Evolutionary conservation across 2,888 invertebrate genomes (phyloP).

Genomic region (Dermolepida albohirtum): DNA sequence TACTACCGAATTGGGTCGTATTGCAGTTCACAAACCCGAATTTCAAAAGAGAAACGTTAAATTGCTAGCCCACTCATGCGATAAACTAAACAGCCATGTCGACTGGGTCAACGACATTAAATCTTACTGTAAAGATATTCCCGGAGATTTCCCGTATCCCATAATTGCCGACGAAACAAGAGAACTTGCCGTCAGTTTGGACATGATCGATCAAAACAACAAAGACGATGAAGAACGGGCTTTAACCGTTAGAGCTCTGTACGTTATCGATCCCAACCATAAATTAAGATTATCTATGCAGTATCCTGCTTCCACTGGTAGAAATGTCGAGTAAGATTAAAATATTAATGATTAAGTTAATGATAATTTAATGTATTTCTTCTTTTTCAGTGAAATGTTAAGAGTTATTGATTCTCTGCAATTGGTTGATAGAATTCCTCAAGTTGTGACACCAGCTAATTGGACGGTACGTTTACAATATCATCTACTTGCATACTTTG

Average conservation of each 20-base stretch:
- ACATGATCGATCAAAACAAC: constrained; percentile 84
- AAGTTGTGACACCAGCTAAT: too few species aligned
- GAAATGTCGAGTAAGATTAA: constrained; percentile 81
- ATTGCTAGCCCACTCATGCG: constrained; percentile 84
- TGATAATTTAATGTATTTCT: too few species aligned
- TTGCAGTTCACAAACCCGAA: constrained; percentile 76
- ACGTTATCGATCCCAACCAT: constrained; percentile 84
- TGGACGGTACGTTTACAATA: too few species aligned
- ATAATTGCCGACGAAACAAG: constrained; percentile 85
- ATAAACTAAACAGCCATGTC: constrained; percentile 77
- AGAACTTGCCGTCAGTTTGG: constrained; percentile 77
- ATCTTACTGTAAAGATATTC: constrained; percentile 76
- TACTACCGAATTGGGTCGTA: constrained; percentile 85
- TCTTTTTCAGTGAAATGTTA: too few species aligned
- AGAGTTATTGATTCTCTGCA: too few species aligned
- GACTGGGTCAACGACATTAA: constrained; percentile 82
- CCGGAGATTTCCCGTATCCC: constrained; percentile 82
- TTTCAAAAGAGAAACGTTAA: constrained; percentile 80
- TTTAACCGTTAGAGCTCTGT: constrained; percentile 80
- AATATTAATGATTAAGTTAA: too few species aligned
- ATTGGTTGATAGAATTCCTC: too few species aligned
- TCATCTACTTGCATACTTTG: too few species aligned
- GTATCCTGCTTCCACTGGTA: constrained; percentile 87
- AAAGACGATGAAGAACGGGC: constrained; percentile 75
- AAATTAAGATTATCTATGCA: constrained; percentile 83